Base-by-base conservation (phyloP, 1,140 invertebrate genomes). In the Drosophila equinoxialis region DNA sequence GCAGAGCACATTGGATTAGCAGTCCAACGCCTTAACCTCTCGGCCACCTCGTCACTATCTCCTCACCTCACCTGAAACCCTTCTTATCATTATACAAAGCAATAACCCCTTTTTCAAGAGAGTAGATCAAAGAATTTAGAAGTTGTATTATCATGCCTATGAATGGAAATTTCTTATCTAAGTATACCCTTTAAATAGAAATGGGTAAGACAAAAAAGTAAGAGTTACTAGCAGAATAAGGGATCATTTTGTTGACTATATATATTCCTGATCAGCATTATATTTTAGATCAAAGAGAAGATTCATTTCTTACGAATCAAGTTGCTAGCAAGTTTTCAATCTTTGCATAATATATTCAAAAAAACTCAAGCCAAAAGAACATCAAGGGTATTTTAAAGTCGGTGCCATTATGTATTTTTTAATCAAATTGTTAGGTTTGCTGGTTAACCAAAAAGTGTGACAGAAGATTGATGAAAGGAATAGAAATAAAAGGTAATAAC, bases 11-110 rank as follows among this genome's bases (percentile, higher is more conserved):
- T 94, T 93, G 93, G 93, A 94, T 94, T 95, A 96, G 95, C 95
- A 96, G 95, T 96, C 95, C 95, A 96, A 96, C 95, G 95, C 95
- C 95, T 96, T 96, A 96, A 96, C 96, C 95, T 95, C 96, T 96
- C 95, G 95, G 95, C 95, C 96, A 96, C 95, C 95, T 96, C 95
- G 95, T 96, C 95, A 74, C 68, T 72, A 74, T 83, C 60, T 80
- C 68, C 68, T 45, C 3, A 6, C 3, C 1, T 7, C 20, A n/a
- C 37, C 30, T 1, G n/a, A 3, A 7, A 8, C 41, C 45, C 61
- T 45, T 66, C 39, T 65, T 61, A 39, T 39, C 37, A 11, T 13
- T 5, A 13, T 13, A 13, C 37, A 13, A 4, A 39, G 10, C 35
- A 37, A 37, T 45, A 8, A n/a, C 4, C n/a, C n/a, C 17, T 54